Percentiles rank a stretch among this genome's conserved stretches.
Evolutionary conservation across 2,888 invertebrate genomes (phyloP).

Genomic region (Dryobotodes eremita): DNA sequence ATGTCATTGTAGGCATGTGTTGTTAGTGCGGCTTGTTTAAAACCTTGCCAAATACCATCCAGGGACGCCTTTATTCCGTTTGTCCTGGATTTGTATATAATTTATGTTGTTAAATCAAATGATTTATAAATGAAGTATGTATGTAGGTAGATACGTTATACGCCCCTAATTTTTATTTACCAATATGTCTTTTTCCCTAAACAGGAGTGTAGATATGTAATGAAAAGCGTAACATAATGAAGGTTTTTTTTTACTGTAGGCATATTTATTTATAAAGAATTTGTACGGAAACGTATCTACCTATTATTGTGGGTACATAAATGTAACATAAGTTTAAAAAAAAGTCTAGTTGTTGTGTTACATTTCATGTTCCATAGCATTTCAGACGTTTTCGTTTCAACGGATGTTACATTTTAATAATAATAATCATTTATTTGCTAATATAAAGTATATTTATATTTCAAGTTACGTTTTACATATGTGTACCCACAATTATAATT

Average conservation of each 20-base stretch:
- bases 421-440: no score
- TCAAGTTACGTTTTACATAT: not conserved
- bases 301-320: not conserved
- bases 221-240: not conserved
- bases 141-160: slow-evolving; percentile 37
- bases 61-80: slow-evolving; percentile 26
- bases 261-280: not conserved
- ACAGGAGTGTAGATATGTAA: not conserved
- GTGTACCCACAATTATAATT: slow-evolving; percentile 11
- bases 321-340: not conserved
- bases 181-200: not conserved
- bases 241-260: no score
- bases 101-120: slow-evolving; percentile 31
- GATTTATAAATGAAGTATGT: slow-evolving; percentile 13
- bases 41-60: slow-evolving; percentile 35
- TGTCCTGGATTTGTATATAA: slow-evolving; percentile 49
- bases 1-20: slow-evolving; percentile 30
- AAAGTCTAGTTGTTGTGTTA: not conserved
- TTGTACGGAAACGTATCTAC: slow-evolving; percentile 39
- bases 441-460: no score
- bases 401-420: no score
- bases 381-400: not conserved
- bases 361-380: not conserved
- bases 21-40: slow-evolving; percentile 43
- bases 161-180: not conserved